Base-by-base conservation (phyloP, 2,888 invertebrate genomes). In the Archips crataeganus region DNA sequence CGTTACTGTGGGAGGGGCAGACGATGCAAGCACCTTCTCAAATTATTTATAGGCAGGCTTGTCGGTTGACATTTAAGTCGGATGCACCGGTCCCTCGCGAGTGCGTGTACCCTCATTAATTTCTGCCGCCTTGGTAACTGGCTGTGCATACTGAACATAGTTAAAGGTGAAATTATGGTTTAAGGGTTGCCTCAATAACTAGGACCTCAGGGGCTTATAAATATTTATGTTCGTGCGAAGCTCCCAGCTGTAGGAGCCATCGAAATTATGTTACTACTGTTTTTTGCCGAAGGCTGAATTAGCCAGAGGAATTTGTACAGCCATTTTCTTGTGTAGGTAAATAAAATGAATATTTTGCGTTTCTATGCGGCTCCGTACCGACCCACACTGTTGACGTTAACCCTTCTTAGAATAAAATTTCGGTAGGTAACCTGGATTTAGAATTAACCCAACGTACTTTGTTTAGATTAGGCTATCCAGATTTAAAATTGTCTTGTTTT, bases 51-150 rank as follows among this genome's bases (percentile, higher is more conserved):
- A 91, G 89, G 86, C 84, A 84, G 83, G 87, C 88, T 85, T 82
- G 88, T 87, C 85, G 84, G 86, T 90, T 92, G 92, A 91, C 91
- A 92, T 92, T 92, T 91, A 90, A 87, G 82, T 90, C 91, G 90
- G 90, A 92, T 91, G 92, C 85, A 85, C 85, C 82, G 81, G 85
- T 82, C 82, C 81, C 82, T 77, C 77, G 80, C 80, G 81, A 71
- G 75, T 80, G 84, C 84, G 82, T 81, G 81, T 78, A 82, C 88
- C 84, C 84, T 87, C 85, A 87, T 90, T 91, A 90, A 90, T 90
- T 88, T 90, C 86, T 89, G 85, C 85, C 81, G 83, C 84, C 89
- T 84, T 87, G 80, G 86, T 89, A 87, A 84, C 85, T 83, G 77
- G 77, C 79, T 79, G 77, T 78, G 84, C 81, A 85, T 84, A 80